These are phyloP conservation scores for Pseudolaguvia tuberculata DNA, from an alignment of 2,113 vertebrate genomes.

Conservation along the genomic window DNA sequence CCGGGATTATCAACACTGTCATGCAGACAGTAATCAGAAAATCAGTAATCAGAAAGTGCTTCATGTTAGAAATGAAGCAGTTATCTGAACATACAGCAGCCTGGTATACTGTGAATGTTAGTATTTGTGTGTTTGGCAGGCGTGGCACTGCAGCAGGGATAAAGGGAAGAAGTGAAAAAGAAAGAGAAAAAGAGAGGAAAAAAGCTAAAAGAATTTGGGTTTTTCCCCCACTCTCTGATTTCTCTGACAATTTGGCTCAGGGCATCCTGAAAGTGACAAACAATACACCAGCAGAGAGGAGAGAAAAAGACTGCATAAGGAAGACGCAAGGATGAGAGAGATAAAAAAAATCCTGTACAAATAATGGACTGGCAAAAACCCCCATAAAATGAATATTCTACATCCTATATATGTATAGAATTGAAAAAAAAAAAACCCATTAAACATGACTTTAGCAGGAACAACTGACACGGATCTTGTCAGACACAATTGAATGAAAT, in stretches of 20 bases:
- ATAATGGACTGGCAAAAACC: not conserved
- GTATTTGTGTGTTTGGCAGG: slow-evolving; percentile 57
- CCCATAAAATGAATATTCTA: not conserved
- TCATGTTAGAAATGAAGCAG: not conserved
- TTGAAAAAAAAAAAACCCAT: not conserved
- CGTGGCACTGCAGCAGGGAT: slow-evolving; percentile 59
- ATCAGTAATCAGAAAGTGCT: not conserved
- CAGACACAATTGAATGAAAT: not conserved
- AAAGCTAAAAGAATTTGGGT: slow-evolving; percentile 6
- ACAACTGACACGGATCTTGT: not conserved
- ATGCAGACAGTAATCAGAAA: not conserved
- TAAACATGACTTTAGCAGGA: not conserved
- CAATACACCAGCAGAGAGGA: not conserved
- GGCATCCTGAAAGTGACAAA: not conserved
- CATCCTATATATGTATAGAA: not conserved
- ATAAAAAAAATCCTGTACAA: not conserved
- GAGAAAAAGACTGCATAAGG: not conserved
- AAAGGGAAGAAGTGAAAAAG: slow-evolving; percentile 16
- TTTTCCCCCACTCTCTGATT: not conserved
- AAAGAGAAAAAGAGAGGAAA: slow-evolving; percentile 26
- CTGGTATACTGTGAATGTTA: slow-evolving; percentile 12
- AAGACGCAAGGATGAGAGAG: slow-evolving; percentile 17
- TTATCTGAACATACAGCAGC: not conserved
- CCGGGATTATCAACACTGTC: not conserved
- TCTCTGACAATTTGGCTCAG: not conserved